These are phyloP conservation scores for Gymnothorax reevesii DNA, from an alignment of 2,797 vertebrate genomes.

Conservation along the genomic window DNA sequence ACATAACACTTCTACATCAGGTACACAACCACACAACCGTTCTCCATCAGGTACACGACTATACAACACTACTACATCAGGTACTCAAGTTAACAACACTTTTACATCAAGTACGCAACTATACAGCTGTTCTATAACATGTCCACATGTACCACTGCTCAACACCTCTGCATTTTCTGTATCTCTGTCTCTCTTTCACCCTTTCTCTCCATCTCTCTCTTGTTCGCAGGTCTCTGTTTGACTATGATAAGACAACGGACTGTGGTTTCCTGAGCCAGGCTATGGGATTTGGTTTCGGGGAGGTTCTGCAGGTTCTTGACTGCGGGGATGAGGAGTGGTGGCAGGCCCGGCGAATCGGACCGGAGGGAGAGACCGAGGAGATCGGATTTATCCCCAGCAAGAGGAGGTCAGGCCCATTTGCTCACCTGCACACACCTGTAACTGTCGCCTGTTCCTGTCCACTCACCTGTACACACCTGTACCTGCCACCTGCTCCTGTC, in stretches of 20 bases:
- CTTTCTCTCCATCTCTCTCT: background rate
- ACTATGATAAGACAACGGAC: conserved; percentile 93
- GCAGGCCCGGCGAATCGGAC: conserved; percentile 85
- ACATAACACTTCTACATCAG: conserved; percentile 67
- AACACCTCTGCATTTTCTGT: too few relatives aligned
- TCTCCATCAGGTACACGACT: background rate
- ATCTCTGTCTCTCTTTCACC: background rate
- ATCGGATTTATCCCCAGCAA: conserved; percentile 93
- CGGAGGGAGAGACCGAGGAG: conserved; percentile 84
- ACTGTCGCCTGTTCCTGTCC: background rate
- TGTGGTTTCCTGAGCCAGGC: conserved; percentile 95
- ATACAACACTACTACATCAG: too few relatives aligned
- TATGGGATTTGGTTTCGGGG: conserved; percentile 87
- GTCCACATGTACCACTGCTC: too few relatives aligned
- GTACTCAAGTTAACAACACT: too few relatives aligned
- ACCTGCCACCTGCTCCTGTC: conserved; percentile 64
- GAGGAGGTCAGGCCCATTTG: conserved; percentile 73
- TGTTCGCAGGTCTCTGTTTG: conserved; percentile 69
- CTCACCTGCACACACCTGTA: background rate
- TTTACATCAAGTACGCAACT: too few relatives aligned
- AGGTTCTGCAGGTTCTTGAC: conserved; percentile 88
- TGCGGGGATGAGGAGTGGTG: conserved; percentile 93
- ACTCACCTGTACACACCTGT: background rate
- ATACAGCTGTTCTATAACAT: too few relatives aligned
- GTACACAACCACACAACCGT: conserved; percentile 38